Percentiles rank a stretch among this genome's conserved stretches.
phyloP scores from a whole-genome alignment of 2,113 vertebrate genomes.

The Arizona elegans region DNA sequence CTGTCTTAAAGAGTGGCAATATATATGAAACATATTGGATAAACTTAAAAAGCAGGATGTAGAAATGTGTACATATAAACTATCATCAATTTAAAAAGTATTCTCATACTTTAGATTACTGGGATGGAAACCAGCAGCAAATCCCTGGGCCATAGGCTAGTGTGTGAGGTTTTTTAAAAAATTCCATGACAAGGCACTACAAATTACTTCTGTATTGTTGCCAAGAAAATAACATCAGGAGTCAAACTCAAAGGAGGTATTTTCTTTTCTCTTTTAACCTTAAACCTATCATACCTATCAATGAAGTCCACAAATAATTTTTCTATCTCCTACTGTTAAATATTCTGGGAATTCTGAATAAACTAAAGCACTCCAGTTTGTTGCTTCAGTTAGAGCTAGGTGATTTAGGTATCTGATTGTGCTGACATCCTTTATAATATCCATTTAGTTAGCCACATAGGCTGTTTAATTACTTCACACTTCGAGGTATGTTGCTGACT shows the following conservation, averaged over 20 bases:
- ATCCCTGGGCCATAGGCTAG: background rate
- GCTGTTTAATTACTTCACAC: background rate
- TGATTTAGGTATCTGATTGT: background rate
- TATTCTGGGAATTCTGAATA: background rate
- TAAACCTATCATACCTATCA: background rate
- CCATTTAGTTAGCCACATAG: fast-evolving
- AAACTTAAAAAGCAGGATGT: background rate
- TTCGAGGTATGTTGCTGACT: background rate
- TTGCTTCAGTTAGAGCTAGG: background rate
- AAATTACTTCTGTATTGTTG: background rate
- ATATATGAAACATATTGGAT: background rate
- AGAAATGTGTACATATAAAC: background rate
- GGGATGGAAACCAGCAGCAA: background rate
- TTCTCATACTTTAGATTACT: background rate
- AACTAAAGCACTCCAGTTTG: background rate
- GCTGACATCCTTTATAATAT: background rate
- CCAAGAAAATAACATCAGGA: background rate
- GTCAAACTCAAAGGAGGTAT: background rate
- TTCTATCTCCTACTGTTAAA: background rate
- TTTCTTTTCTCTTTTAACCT: background rate
- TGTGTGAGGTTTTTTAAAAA: background rate
- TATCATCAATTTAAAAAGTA: background rate
- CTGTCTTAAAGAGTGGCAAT: background rate
- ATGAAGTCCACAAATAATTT: background rate
- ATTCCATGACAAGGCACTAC: background rate